Evolutionary conservation across 92 coral and sea anemone genomes (phyloP).

Genomic region (Zoanthus gigantus): DNA sequence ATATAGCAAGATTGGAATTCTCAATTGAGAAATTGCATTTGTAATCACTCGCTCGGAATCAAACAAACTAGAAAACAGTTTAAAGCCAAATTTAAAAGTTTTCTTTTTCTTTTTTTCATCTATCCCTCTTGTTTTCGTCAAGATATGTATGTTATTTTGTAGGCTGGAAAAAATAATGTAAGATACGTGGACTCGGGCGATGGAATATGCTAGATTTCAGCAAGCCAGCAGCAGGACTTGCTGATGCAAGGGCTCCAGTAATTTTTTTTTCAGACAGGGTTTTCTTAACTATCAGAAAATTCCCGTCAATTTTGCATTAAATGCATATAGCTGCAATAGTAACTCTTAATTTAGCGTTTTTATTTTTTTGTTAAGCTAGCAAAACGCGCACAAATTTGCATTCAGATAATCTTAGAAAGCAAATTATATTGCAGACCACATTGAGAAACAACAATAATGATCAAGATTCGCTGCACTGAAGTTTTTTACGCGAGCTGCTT

Average conservation of each 20-base stretch:
- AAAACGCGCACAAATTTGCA: neutral
- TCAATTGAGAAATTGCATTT: neutral
- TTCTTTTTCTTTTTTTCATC: neutral
- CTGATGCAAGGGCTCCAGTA: too few relatives aligned
- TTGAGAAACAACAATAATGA: neutral
- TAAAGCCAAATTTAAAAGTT: neutral
- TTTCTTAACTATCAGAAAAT: neutral
- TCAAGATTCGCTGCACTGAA: too few relatives aligned
- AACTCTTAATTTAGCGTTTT: neutral
- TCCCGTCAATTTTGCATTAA: neutral
- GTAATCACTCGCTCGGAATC: too few relatives aligned
- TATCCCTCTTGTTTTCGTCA: neutral
- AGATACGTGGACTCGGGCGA: neutral
- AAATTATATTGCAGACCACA: too few relatives aligned
- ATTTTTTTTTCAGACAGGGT: too few relatives aligned
- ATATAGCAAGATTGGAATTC: neutral
- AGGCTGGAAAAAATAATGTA: neutral
- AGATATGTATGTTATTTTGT: neutral
- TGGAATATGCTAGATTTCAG: neutral
- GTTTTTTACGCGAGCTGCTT: too few relatives aligned
- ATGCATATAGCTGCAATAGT: neutral
- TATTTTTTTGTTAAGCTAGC: neutral
- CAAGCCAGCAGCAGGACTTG: neutral
- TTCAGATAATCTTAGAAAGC: neutral
- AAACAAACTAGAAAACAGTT: neutral